These are phyloP conservation scores for Drosophila sp. DNA, from an alignment of 1,140 invertebrate species.

Conservation along the genomic window DNA sequence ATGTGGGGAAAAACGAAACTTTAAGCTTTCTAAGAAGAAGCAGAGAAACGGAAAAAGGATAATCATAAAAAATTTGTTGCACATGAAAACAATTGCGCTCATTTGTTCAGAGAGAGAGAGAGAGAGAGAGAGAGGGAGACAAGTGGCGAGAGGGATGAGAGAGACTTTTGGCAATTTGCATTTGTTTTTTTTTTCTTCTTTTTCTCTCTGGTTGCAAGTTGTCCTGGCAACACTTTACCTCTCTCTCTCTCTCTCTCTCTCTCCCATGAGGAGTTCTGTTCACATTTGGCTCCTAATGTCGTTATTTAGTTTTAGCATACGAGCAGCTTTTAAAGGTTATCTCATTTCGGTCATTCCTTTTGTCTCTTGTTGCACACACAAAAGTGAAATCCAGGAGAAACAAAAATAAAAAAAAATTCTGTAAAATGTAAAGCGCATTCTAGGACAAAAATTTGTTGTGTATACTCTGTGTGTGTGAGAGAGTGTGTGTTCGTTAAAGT, in stretches of 20 bases:
- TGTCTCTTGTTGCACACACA: conserved; percentile 36
- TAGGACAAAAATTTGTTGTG: conserved; percentile 26
- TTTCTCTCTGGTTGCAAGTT: conserved; percentile 58
- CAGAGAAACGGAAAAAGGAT: conserved; percentile 27
- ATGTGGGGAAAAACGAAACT: background rate
- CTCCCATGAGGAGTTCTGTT: conserved; percentile 17
- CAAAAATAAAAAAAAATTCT: conserved; percentile 34
- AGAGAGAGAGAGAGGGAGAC: conserved; percentile 11
- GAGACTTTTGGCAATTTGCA: conserved; percentile 56
- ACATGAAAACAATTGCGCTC: conserved; percentile 69
- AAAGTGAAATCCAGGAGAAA: conserved; percentile 36
- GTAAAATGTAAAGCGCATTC: conserved; percentile 63
- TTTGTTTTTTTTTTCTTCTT: conserved; percentile 64
- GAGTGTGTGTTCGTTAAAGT: conserved; percentile 22
- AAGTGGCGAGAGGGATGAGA: background rate
- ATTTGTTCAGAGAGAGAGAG: conserved; percentile 49
- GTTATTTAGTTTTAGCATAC: conserved; percentile 79
- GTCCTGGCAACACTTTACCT: conserved; percentile 56
- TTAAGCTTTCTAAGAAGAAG: conserved; percentile 1
- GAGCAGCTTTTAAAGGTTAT: conserved; percentile 78
- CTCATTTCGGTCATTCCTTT: conserved; percentile 55
- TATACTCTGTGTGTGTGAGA: conserved; percentile 20
- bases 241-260: background rate
- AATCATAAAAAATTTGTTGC: conserved; percentile 71
- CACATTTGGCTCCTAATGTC: conserved; percentile 59